These are phyloP conservation scores for Gopherus evgoodei DNA, from an alignment of 2,113 vertebrate genomes.

Conservation along the genomic window DNA sequence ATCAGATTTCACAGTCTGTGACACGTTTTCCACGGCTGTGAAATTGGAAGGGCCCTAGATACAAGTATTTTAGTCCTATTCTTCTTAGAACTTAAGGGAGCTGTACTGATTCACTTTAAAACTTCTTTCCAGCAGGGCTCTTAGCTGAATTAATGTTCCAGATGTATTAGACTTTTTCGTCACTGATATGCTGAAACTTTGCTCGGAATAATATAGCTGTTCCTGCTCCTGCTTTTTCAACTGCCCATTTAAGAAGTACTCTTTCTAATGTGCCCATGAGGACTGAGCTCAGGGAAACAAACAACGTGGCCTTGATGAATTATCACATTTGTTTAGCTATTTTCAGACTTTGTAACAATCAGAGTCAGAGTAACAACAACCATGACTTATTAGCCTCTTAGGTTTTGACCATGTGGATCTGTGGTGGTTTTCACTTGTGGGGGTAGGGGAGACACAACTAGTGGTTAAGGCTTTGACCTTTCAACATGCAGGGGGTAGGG, in stretches of 20 bases:
- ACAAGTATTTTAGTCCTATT: not conserved
- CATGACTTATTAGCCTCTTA: not conserved
- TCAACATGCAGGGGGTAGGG: not conserved
- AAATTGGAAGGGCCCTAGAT: too few relatives aligned
- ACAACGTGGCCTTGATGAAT: not conserved
- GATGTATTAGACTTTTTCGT: not conserved
- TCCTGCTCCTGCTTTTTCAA: not conserved
- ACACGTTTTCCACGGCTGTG: too few relatives aligned
- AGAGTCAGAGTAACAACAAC: not conserved
- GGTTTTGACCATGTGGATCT: not conserved
- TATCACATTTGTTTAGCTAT: not conserved
- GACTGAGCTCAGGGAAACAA: not conserved
- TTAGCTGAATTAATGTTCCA: not conserved
- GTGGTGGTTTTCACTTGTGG: not conserved
- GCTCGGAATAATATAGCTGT: not conserved
- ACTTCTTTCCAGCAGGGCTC: not conserved
- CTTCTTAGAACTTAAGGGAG: not conserved
- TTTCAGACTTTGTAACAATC: not conserved
- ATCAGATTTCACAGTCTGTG: too few relatives aligned
- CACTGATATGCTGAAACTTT: not conserved
- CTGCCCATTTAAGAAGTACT: not conserved
- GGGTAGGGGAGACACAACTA: not conserved
- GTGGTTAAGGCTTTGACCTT: not conserved
- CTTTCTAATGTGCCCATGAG: not conserved
- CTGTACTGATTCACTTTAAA: constrained; percentile 2